These are phyloP conservation scores for Drosophila tristis DNA, from an alignment of 1,140 invertebrate genomes.

Conservation along the genomic window DNA sequence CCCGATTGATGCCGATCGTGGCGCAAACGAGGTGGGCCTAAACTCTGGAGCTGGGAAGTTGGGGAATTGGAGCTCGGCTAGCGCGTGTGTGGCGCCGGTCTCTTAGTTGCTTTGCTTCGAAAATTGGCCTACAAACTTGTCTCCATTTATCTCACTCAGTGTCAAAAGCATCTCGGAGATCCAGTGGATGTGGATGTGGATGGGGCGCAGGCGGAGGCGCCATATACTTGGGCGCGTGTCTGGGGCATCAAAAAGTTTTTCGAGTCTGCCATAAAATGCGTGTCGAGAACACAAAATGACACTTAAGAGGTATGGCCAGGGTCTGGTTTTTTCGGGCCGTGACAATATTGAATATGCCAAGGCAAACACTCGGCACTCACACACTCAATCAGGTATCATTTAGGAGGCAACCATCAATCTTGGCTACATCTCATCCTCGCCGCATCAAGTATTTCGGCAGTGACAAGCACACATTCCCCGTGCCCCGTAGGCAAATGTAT, in stretches of 20 bases:
- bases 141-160: constrained; percentile 80
- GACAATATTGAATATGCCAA: constrained; percentile 47
- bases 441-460: constrained; percentile 57
- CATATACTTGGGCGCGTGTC: constrained; percentile 28
- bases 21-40: constrained; percentile 13
- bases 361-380: constrained; percentile 41
- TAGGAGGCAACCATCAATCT: constrained; percentile 74
- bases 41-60: not conserved
- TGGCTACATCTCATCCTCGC: constrained; percentile 25
- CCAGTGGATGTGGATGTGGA: not conserved
- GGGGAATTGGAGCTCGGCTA: constrained; percentile 16
- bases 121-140: constrained; percentile 82
- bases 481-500: constrained; percentile 69
- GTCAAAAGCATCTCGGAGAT: constrained; percentile 55
- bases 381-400: constrained; percentile 79
- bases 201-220: not conserved
- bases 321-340: not conserved
- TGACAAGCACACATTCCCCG: constrained; percentile 61
- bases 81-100: constrained; percentile 44
- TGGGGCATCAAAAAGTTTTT: constrained; percentile 57
- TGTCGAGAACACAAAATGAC: constrained; percentile 79
- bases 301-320: constrained; percentile 59
- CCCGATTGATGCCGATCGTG: constrained; percentile 62
- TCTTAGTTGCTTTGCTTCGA: constrained; percentile 66
- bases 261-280: constrained; percentile 67